phyloP scores from a whole-genome alignment of 2,888 invertebrate species.

The Nesidiocoris tenuis region DNA sequence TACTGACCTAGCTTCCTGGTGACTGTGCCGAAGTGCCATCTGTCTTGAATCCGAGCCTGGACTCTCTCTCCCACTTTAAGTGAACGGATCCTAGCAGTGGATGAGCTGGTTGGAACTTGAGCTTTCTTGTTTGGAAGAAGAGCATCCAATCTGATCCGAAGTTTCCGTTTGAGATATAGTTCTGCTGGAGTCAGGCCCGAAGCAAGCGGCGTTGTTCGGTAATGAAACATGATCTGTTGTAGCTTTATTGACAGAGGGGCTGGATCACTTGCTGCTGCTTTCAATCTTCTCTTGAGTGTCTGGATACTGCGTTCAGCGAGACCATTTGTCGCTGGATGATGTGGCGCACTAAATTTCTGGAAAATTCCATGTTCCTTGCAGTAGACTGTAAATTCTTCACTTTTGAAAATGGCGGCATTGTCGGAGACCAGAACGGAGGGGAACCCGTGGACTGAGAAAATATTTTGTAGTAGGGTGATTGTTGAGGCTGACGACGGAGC shows the following conservation, averaged over 20 bases:
- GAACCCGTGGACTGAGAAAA: conserved; percentile 46
- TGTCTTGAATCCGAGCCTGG: conserved; percentile 2
- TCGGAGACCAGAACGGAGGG: conserved; percentile 49
- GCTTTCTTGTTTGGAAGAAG: conserved; percentile 29
- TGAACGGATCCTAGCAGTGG: background rate
- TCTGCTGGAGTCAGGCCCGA: conserved; percentile 45
- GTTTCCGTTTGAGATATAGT: conserved; percentile 45
- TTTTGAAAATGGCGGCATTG: conserved; percentile 50
- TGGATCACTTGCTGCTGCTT: conserved; percentile 43
- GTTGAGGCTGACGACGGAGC: background rate
- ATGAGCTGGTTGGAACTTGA: conserved; percentile 6
- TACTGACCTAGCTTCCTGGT: conserved; percentile 8
- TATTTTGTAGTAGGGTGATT: background rate
- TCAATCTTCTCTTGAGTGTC: conserved; percentile 17
- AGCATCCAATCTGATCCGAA: conserved; percentile 41
- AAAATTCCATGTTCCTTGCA: conserved; percentile 35
- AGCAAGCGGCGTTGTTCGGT: conserved; percentile 40
- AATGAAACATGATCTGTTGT: conserved; percentile 24
- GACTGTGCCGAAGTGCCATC: conserved; percentile 13
- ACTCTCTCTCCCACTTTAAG: conserved; percentile 29
- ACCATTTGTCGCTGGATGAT: conserved; percentile 43
- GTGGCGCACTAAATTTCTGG: conserved; percentile 44
- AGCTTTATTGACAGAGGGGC: conserved; percentile 35
- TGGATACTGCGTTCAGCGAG: conserved; percentile 45
- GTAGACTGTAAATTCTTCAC: conserved; percentile 47